Evolutionary conservation across 2,888 invertebrate genomes (phyloP).

Genomic region (Alsophila aescularia): DNA sequence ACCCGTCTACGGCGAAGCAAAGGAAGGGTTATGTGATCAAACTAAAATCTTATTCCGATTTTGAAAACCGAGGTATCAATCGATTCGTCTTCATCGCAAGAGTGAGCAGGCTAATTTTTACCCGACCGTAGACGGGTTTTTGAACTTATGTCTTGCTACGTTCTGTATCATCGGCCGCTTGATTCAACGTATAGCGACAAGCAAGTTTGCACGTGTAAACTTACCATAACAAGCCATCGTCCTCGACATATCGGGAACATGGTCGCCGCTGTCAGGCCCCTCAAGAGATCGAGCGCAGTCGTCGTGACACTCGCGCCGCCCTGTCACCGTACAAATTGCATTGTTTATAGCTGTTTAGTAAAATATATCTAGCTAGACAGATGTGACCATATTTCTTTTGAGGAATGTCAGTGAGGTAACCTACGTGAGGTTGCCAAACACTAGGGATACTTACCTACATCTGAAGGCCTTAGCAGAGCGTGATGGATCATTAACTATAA

Average conservation of each 20-base stretch:
- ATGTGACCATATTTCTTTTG: conserved; percentile 24
- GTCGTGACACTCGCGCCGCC: conserved; percentile 45
- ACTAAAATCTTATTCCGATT: no score
- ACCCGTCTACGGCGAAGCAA: no score
- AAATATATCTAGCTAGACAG: conserved; percentile 49
- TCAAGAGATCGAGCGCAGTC: conserved; percentile 16
- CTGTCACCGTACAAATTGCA: conserved; percentile 60
- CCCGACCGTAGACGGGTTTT: no score
- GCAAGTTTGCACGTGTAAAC: background rate
- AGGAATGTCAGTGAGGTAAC: conserved; percentile 5
- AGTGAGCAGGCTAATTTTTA: no score
- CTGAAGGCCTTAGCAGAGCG: background rate
- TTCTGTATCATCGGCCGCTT: no score
- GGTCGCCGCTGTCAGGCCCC: conserved; percentile 14
- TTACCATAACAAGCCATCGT: background rate
- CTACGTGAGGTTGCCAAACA: background rate
- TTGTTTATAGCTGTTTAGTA: conserved; percentile 62
- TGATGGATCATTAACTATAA: background rate
- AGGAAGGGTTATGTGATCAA: no score
- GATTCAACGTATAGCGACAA: no score
- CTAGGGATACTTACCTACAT: background rate
- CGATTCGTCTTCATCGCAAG: no score
- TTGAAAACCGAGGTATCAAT: no score
- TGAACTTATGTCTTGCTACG: no score
- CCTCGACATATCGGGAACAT: conserved; percentile 1